Percentiles rank a stretch among this genome's conserved stretches.
Evolutionary conservation across 2,797 vertebrate species (phyloP).

Genomic region (Aulostomus chinensis): DNA sequence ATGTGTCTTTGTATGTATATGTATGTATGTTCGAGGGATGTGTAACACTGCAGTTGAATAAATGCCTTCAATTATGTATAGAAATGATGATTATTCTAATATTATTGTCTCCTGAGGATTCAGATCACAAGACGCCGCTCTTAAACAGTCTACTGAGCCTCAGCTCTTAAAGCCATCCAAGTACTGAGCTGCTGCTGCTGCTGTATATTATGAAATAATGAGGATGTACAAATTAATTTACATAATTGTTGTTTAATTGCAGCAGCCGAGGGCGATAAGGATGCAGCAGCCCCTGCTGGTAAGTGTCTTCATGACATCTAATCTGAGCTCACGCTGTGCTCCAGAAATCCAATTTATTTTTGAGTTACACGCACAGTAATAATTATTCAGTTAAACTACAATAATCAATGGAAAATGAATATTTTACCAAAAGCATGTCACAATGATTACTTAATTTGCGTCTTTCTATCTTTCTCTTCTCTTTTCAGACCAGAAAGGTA

Average conservation of each 20-base stretch:
- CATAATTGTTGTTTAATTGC: conserved; percentile 71
- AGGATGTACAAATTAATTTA: conserved; percentile 63
- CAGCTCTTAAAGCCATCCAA: conserved; percentile 25
- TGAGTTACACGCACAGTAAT: conserved; percentile 21
- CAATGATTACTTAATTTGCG: not conserved
- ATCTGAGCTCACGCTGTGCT: conserved; percentile 30
- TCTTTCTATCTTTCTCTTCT: conserved; percentile 5
- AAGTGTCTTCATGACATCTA: conserved; percentile 45
- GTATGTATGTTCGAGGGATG: too few relatives aligned
- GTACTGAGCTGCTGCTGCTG: conserved; percentile 22
- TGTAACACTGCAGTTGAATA: too few relatives aligned
- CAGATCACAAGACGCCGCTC: too few relatives aligned
- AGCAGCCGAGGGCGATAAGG: conserved; percentile 63
- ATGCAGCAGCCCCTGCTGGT: conserved; percentile 77
- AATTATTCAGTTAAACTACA: conserved; percentile 16
- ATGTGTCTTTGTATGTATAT: too few relatives aligned
- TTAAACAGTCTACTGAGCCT: conserved; percentile 40
- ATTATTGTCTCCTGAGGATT: too few relatives aligned
- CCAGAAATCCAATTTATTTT: conserved; percentile 32
- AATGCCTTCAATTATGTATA: too few relatives aligned
- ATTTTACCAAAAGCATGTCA: conserved; percentile 2
- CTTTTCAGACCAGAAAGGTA: conserved; percentile 65
- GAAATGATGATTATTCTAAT: too few relatives aligned
- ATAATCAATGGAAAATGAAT: conserved; percentile 5
- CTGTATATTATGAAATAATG: conserved; percentile 50